These are phyloP conservation scores for Lasioglossum morio DNA, from an alignment of 2,888 invertebrate species.

Conservation along the genomic window DNA sequence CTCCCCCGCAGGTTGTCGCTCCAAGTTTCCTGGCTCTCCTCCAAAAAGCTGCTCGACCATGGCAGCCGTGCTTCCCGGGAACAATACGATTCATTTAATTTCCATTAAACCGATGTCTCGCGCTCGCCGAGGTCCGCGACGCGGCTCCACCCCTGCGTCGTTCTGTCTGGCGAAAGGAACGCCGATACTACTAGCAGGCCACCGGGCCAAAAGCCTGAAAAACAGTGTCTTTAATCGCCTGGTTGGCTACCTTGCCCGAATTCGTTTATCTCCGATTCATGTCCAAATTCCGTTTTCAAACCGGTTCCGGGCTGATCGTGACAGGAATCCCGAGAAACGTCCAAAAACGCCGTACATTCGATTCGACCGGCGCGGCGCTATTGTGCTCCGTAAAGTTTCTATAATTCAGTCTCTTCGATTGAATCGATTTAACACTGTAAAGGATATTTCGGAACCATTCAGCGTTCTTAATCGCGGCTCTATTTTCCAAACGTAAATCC, in stretches of 20 bases:
- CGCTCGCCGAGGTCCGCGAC: conserved; percentile 29
- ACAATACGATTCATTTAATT: conserved; percentile 73
- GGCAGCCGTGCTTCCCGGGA: conserved; percentile 45
- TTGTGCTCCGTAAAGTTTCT: background rate
- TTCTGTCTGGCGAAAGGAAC: conserved; percentile 35
- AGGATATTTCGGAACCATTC: background rate
- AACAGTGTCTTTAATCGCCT: background rate
- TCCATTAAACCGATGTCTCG: conserved; percentile 63
- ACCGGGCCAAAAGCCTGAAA: conserved; percentile 22
- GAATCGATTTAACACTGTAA: background rate
- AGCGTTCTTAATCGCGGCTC: background rate
- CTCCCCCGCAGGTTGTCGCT: background rate
- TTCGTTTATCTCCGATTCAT: background rate
- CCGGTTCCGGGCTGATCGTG: background rate
- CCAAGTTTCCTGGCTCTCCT: conserved; percentile 46
- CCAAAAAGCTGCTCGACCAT: conserved; percentile 54
- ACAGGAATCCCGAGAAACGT: background rate
- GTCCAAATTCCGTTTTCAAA: background rate
- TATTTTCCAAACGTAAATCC: background rate
- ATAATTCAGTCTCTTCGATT: background rate
- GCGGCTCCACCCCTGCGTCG: background rate
- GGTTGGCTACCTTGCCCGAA: background rate
- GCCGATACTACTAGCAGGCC: conserved; percentile 36
- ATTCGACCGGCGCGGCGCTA: background rate
- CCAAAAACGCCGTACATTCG: background rate